Evolutionary conservation across 2,113 vertebrate genomes (phyloP), one percentile per base, ranked within the genome.

Genomic region (Oceanodroma tethys): DNA sequence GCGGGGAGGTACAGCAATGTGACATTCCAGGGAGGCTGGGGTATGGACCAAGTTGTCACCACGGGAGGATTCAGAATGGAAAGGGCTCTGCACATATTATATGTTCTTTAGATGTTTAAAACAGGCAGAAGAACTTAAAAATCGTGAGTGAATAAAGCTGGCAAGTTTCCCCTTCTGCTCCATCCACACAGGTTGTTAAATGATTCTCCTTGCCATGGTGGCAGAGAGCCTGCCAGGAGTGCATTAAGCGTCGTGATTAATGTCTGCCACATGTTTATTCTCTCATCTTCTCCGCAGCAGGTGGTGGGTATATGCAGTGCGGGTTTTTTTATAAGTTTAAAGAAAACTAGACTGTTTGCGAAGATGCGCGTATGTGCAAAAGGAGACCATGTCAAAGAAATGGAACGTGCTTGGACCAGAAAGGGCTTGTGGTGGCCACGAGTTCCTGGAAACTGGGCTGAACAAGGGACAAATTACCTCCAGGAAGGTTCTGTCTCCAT

Each of bases 221-320:
- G 90, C 11, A 2, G 88, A 93, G 75, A 76, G 79, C 79, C 73
- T 94, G 93, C 85, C 93, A 96, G 90, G 58, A 88, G 55, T 70
- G 50, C 82, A 90, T 94, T 97, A 93, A 94, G 85, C 66, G 21
- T 93, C 3, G 0, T 97, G 92, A 97, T 97, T 97, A 96, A 92
- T 92, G 86, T 90, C 71, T 94, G 95, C 95, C 88, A 93, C 85
- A 26, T 87, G 93, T 90, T 94, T 94, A 43, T 82, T 93, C 74
- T 95, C 91, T 95, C 88, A 92, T 92, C 91, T 82, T 92, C 91
- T 88, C 29, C 81, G 13, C 92, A 94, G 92, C 93, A 91, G 95
- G 95, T 90, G 73, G 60, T 95, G 43, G 60, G 78, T 95, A 68
- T 68, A 75, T 91, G 73, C 78, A 72, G 34, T 87, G n/a, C 1